Evolutionary conservation across 2,888 invertebrate species (phyloP), one percentile per base, ranked within the genome.

Genomic region (Amphiduros pacificus): DNA sequence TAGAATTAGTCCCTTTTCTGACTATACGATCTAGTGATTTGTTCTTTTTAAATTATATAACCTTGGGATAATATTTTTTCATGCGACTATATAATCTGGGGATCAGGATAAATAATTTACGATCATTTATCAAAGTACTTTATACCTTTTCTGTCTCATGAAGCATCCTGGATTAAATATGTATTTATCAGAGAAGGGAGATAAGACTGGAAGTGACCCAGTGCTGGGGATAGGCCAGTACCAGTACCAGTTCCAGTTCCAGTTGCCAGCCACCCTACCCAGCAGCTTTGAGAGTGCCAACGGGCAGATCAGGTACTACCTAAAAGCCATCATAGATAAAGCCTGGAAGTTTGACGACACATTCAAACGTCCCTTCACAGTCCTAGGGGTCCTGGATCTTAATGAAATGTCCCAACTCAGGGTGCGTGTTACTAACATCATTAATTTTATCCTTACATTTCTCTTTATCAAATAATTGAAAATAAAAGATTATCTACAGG

Each of bases 301-400:
- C 41, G 89, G 74, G 85, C 84, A 78, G 91, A 93, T 94, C 36
- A 86, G 91, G 17, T 94, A 94, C 76, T 88, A 88, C 2, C 86
- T 91, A 14, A 91, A 90, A 81, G 90, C 90, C 0, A 88, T 87
- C 0, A 84, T 93, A 24, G 91, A 93, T 75, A 86, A 90, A 22
- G 90, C 93, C 4, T 91, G 91, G 88, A 90, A 91, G 74, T 90
- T 91, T 77, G 92, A 94, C 82, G 90, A 91, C 75, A 91, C 91
- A 71, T 88, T 89, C 51, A 92, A 92, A 84, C 87, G 87, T 82
- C 89, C 90, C 1, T 93, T 94, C 76, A 92, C 91, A 55, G 89
- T 94, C 9, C 87, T 92, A 62, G 89, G 90, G 63, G 88, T 90
- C 4, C 85, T 93, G 69, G 93, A 94, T 82, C 85, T 94, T 68